Conservation (phyloP, 2,113 vertebrate species). For the Cromileptes altivelis region DNA sequence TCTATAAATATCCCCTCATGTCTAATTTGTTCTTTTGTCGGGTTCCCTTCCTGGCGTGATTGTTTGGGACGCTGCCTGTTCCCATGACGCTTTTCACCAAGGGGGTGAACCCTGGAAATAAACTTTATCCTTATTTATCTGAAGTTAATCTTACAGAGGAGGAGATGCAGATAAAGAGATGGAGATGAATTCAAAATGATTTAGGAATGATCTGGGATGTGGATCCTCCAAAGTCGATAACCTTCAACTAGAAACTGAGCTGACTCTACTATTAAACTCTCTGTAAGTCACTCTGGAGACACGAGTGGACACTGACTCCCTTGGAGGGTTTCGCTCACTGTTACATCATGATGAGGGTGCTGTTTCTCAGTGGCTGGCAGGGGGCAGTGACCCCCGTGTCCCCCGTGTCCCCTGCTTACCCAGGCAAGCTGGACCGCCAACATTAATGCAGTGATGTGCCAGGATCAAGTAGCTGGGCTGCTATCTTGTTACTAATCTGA, state of each 20-base stretch:
- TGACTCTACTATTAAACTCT: too few species aligned
- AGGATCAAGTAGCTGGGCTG: constrained; percentile 70
- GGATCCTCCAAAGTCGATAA: neutral
- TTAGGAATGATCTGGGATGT: neutral
- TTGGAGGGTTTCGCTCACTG: neutral
- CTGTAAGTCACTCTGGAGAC: too few species aligned
- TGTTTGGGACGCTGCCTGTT: neutral
- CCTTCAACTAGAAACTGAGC: neutral
- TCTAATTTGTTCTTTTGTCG: neutral
- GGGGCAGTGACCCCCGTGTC: constrained; percentile 35
- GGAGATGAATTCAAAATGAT: neutral
- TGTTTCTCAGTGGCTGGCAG: constrained; percentile 7
- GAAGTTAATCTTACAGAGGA: neutral
- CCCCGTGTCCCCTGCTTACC: constrained; percentile 24
- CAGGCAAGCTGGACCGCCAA: constrained; percentile 23
- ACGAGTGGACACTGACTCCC: too few species aligned
- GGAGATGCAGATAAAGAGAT: neutral
- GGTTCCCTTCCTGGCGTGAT: neutral
- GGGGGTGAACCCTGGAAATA: neutral
- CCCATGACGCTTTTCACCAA: neutral
- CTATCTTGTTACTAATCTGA: constrained; percentile 80
- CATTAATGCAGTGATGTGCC: constrained; percentile 49
- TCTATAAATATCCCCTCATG: neutral
- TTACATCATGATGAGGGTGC: constrained; percentile 44
- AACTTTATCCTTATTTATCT: neutral